phyloP scores from a whole-genome alignment of 1,140 invertebrate species.

The Chelonus insularis region DNA sequence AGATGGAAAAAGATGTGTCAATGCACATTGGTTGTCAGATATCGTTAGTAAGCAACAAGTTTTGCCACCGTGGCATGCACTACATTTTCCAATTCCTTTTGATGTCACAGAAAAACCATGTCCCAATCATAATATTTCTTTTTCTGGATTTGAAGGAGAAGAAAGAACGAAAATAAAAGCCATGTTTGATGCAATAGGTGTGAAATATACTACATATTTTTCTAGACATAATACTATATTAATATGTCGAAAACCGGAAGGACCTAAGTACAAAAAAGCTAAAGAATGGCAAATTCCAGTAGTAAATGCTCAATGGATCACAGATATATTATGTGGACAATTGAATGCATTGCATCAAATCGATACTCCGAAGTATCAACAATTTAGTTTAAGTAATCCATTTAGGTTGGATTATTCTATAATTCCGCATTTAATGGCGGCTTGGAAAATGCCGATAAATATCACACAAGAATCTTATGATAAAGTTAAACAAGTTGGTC shows the following conservation, averaged over 20 bases:
- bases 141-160: constrained; percentile 85
- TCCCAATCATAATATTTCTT: constrained; percentile 72
- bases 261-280: constrained; percentile 85
- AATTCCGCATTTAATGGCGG: constrained; percentile 87
- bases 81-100: constrained; percentile 87
- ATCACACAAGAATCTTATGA: constrained; percentile 85
- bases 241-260: constrained; percentile 78
- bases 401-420: constrained; percentile 86
- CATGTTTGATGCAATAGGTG: constrained; percentile 86
- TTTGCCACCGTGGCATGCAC: constrained; percentile 85
- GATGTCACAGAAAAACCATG: constrained; percentile 66
- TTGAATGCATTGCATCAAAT: constrained; percentile 78
- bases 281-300: constrained; percentile 85
- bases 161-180: constrained; percentile 78
- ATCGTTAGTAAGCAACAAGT: constrained; percentile 82
- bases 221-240: constrained; percentile 75
- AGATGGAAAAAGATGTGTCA: constrained; percentile 82
- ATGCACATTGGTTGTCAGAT: constrained; percentile 93
- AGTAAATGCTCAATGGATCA: constrained; percentile 92
- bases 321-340: constrained; percentile 89
- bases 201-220: constrained; percentile 75
- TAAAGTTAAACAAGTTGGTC: constrained; percentile 69
- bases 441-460: constrained; percentile 90
- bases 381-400: constrained; percentile 77
- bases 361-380: constrained; percentile 84